A percentile compares a stretch with the other conserved stretches of the same genome.
Conservation (phyloP, 35 echinoderm and acorn worm species). For the Anneissia japonica region DNA sequence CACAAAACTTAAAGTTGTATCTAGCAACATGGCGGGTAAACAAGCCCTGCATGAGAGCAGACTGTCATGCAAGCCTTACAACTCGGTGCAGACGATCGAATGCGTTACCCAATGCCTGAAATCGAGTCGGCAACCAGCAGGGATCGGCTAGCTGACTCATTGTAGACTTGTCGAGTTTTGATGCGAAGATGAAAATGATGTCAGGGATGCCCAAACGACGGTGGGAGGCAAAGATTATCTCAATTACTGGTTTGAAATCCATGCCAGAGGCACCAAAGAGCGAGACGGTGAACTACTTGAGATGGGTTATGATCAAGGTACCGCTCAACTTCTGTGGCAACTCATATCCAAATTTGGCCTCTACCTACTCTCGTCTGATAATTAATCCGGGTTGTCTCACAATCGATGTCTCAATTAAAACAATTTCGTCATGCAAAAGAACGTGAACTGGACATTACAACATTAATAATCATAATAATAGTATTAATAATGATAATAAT, state of each 20-base stretch:
- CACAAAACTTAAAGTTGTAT: background rate
- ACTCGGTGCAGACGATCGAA: background rate
- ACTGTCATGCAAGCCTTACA: background rate
- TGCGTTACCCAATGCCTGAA: constrained; percentile 1
- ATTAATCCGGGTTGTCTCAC: background rate
- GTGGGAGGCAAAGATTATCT: background rate
- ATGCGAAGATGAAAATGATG: background rate
- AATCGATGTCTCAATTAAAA: background rate
- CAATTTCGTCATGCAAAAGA: background rate
- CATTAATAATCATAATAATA: too few relatives aligned
- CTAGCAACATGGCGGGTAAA: background rate
- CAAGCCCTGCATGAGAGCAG: background rate
- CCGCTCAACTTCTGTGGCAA: too few relatives aligned
- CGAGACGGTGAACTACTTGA: background rate
- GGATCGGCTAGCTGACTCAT: background rate
- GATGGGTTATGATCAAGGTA: background rate
- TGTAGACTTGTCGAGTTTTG: background rate
- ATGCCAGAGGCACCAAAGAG: background rate
- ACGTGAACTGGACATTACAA: too few relatives aligned
- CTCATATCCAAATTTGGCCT: background rate
- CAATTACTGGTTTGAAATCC: background rate
- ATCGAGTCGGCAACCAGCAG: background rate
- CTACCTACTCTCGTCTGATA: background rate
- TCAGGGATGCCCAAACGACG: background rate
- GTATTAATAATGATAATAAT: too few relatives aligned